Conservation (phyloP, 1,140 invertebrate genomes). For the Cepaea nemoralis region DNA sequence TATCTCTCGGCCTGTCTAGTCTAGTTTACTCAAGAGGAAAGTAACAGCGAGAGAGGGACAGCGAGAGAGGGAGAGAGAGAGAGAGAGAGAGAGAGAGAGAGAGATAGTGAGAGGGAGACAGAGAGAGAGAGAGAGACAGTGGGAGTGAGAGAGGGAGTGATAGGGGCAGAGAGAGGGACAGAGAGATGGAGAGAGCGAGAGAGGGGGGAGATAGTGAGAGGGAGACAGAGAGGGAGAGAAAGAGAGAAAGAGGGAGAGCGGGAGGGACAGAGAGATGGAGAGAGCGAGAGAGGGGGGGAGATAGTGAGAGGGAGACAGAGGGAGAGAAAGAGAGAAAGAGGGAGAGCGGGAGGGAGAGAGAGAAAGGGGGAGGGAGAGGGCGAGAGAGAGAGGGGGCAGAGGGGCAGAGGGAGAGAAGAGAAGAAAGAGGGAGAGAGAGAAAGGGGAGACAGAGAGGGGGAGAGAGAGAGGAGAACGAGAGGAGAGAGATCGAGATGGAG, state of each 20-base stretch:
- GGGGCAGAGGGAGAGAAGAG: too few species aligned
- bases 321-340: background rate
- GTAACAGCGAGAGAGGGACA: too few species aligned
- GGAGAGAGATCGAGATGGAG: background rate
- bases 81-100: background rate
- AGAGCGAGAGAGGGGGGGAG: background rate
- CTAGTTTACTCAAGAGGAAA: too few species aligned
- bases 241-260: conserved; percentile 4
- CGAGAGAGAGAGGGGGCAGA: too few species aligned
- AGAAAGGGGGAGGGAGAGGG: too few species aligned
- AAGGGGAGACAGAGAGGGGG: background rate
- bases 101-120: background rate
- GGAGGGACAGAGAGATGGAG: background rate
- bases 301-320: background rate
- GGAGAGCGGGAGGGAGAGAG: background rate
- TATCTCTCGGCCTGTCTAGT: too few species aligned
- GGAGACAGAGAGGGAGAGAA: background rate
- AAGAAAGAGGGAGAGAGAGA: background rate
- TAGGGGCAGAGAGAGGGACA: background rate
- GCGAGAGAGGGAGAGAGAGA: too few species aligned
- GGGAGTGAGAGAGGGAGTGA: background rate
- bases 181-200: background rate
- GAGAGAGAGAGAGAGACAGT: background rate
- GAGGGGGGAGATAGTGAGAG: background rate
- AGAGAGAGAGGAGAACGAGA: background rate